Percentiles rank a stretch among this genome's conserved stretches.
These are phyloP conservation scores for Tenualosa thibaudeaui DNA, from an alignment of 2,797 vertebrate species.

Conservation along the genomic window DNA sequence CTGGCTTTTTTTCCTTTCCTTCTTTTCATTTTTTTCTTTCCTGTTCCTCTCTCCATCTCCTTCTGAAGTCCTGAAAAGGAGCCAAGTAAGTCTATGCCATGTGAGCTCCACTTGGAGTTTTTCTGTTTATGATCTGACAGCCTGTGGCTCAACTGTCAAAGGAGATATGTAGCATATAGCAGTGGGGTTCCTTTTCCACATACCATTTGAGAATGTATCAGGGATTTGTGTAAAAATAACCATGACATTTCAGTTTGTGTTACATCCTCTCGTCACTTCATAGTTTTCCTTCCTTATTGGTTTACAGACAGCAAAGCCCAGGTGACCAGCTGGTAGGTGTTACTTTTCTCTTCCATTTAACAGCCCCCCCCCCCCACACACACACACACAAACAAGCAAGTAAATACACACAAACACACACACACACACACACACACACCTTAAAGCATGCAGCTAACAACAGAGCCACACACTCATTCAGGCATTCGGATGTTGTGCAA, in stretches of 20 bases:
- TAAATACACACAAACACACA: neutral
- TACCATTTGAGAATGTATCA: neutral
- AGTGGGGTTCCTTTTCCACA: neutral
- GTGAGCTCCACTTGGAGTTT: neutral
- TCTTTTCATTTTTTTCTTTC: neutral
- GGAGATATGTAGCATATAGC: neutral
- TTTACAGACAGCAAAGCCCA: neutral
- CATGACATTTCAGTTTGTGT: slow-evolving; percentile 7
- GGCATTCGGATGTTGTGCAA: slow-evolving; percentile 24
- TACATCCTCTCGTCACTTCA: neutral
- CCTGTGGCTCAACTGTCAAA: neutral
- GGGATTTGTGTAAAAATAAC: neutral
- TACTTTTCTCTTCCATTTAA: neutral
- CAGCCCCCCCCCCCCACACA: neutral
- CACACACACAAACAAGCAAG: neutral
- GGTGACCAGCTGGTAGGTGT: neutral
- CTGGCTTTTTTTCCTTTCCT: neutral
- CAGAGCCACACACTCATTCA: neutral
- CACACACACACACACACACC: slow-evolving; percentile 15
- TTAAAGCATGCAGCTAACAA: neutral
- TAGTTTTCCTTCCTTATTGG: neutral
- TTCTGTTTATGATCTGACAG: neutral
- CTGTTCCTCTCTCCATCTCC: neutral
- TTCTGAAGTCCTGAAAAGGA: neutral
- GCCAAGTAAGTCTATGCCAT: neutral